A percentile compares a stretch with the other conserved stretches of the same genome.
Evolutionary conservation across 1,140 invertebrate genomes (phyloP).

Genomic region (Lasioglossum baleicum): DNA sequence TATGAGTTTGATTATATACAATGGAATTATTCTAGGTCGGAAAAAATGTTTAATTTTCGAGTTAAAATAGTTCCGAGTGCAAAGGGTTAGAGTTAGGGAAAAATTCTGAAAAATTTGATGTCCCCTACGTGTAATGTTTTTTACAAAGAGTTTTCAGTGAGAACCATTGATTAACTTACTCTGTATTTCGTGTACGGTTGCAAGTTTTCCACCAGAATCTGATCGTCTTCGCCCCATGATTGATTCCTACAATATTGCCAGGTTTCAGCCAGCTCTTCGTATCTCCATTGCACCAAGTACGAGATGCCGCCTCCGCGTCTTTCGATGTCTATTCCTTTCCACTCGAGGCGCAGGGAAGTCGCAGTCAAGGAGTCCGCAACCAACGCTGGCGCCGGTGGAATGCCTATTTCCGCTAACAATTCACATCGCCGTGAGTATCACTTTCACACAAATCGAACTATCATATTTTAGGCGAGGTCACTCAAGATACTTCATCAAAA

Average conservation of each 20-base stretch:
- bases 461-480: too few relatives aligned
- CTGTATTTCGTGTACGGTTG: slow-evolving; percentile 94
- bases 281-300: slow-evolving; percentile 88
- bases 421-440: neutral
- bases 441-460: neutral
- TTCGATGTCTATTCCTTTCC: slow-evolving; percentile 82
- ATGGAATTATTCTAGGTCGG: too few relatives aligned
- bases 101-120: too few relatives aligned
- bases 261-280: slow-evolving; percentile 83
- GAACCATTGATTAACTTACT: slow-evolving; percentile 79
- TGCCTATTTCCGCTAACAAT: slow-evolving; percentile 83
- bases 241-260: slow-evolving; percentile 89
- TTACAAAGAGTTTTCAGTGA: neutral
- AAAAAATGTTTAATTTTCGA: too few relatives aligned
- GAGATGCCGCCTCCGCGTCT: slow-evolving; percentile 77
- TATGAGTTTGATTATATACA: too few relatives aligned
- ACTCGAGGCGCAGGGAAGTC: slow-evolving; percentile 89
- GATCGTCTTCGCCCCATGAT: slow-evolving; percentile 83
- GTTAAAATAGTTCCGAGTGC: too few relatives aligned
- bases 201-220: slow-evolving; percentile 87
- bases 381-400: slow-evolving; percentile 86
- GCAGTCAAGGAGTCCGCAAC: slow-evolving; percentile 87
- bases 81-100: too few relatives aligned
- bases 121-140: too few relatives aligned
- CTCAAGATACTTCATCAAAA: too few relatives aligned